Conservation (phyloP, 2,888 invertebrate species). For the Spisula solida region DNA sequence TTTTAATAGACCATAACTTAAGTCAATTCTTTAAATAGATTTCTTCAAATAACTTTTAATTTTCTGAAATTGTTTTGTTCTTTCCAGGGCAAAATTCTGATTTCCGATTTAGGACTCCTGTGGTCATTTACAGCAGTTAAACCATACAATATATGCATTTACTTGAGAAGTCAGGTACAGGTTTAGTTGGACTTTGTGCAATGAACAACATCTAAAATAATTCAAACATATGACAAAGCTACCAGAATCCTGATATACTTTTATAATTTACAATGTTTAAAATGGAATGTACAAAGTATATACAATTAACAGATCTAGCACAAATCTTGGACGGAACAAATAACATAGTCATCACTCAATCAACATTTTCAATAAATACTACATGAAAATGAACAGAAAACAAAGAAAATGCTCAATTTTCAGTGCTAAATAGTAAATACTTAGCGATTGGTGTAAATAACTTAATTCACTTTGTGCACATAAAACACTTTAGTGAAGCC, state of each 20-base stretch:
- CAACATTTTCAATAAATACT: neutral
- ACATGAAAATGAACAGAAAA: conserved; percentile 8
- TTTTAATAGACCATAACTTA: too few species aligned
- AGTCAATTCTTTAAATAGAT: too few species aligned
- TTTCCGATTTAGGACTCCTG: too few species aligned
- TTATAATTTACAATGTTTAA: neutral
- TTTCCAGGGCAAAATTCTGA: too few species aligned
- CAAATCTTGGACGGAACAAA: conserved; percentile 21
- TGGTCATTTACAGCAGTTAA: neutral
- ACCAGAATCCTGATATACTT: neutral
- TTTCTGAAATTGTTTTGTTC: too few species aligned
- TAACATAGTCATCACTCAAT: neutral
- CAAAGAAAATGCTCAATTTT: neutral
- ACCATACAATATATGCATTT: neutral
- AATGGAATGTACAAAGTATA: conserved; percentile 13
- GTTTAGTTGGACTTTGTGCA: neutral
- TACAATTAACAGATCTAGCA: conserved; percentile 11
- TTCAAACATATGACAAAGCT: neutral
- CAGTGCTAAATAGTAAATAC: neutral
- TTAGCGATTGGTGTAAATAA: neutral
- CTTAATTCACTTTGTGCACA: too few species aligned
- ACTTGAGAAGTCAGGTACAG: neutral
- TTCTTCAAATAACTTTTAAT: too few species aligned
- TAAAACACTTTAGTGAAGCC: too few species aligned
- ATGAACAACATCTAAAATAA: neutral